phyloP scores from a whole-genome alignment of 1,140 invertebrate genomes.

The Ceratosolen solmsi region DNA sequence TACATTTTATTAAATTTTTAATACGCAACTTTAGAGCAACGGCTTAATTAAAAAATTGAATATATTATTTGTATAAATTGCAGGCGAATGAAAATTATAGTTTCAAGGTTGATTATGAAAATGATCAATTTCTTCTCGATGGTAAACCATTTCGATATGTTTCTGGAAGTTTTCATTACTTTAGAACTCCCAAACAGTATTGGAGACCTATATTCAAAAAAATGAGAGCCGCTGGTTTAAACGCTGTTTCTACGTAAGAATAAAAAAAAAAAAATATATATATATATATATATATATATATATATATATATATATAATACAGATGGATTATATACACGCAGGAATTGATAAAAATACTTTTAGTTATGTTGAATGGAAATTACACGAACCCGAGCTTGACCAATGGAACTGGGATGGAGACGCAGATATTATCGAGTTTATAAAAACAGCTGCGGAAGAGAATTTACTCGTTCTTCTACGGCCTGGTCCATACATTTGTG shows the following conservation, averaged over 20 bases:
- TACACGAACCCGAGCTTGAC: conserved; percentile 86
- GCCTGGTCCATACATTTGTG: conserved; percentile 95
- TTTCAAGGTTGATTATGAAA: conserved; percentile 80
- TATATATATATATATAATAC: too few species aligned
- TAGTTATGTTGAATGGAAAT: conserved; percentile 95
- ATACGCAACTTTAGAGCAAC: too few species aligned
- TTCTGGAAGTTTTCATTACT: conserved; percentile 94
- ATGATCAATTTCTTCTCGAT: conserved; percentile 88
- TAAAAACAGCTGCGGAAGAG: conserved; percentile 85
- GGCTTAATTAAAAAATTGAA: too few species aligned
- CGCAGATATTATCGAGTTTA: conserved; percentile 83
- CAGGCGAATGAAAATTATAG: conserved; percentile 39
- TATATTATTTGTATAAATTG: not conserved
- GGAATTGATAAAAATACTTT: not conserved
- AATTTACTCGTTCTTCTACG: conserved; percentile 88
- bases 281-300: too few species aligned
- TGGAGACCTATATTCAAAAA: conserved; percentile 90
- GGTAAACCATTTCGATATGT: conserved; percentile 87
- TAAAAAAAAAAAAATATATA: too few species aligned
- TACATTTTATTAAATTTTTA: not conserved
- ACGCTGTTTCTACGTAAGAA: conserved; percentile 90
- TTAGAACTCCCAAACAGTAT: conserved; percentile 84
- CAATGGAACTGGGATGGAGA: conserved; percentile 84
- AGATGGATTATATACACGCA: too few species aligned
- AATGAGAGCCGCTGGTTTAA: conserved; percentile 88